These are phyloP conservation scores for Macaria liturata DNA, from an alignment of 2,888 invertebrate species.

Conservation along the genomic window DNA sequence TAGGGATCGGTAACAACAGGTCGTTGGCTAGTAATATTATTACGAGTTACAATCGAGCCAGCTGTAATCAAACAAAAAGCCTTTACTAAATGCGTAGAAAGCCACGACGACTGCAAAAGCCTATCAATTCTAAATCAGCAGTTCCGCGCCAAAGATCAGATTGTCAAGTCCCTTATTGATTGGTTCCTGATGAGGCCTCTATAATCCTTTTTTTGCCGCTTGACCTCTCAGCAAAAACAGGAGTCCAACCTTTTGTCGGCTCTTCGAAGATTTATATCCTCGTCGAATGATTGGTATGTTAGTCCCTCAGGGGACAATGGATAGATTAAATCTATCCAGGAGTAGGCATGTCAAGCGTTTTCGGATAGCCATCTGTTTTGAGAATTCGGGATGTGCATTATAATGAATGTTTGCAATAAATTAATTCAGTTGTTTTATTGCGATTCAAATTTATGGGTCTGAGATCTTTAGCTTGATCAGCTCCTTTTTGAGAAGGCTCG, in stretches of 20 bases:
- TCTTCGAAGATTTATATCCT: slow-evolving; percentile 65
- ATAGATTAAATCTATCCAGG: slow-evolving; percentile 44
- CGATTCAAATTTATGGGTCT: background rate
- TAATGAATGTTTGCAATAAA: slow-evolving; percentile 24
- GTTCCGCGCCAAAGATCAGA: slow-evolving; percentile 22
- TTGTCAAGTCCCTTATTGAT: slow-evolving; percentile 54
- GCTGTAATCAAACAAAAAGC: too few species aligned
- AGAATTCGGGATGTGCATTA: slow-evolving; percentile 23
- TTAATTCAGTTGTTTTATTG: slow-evolving; percentile 15
- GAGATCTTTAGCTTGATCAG: slow-evolving; percentile 4
- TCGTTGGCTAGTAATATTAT: too few species aligned
- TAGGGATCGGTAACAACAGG: too few species aligned
- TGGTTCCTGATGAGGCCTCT: slow-evolving; percentile 51
- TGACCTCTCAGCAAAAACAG: slow-evolving; percentile 66
- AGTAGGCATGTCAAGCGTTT: slow-evolving; percentile 28
- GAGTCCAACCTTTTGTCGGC: slow-evolving; percentile 59
- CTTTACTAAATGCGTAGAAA: too few species aligned
- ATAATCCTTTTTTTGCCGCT: slow-evolving; percentile 57
- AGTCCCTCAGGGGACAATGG: slow-evolving; percentile 40
- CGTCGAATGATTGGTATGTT: slow-evolving; percentile 59
- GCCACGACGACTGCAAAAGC: too few species aligned
- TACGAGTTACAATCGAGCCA: too few species aligned
- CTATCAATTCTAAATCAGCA: too few species aligned
- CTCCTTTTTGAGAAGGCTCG: background rate
- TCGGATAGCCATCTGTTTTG: slow-evolving; percentile 33